phyloP scores from a whole-genome alignment of 2,113 vertebrate species.

The Illadopsis cleaveri region DNA sequence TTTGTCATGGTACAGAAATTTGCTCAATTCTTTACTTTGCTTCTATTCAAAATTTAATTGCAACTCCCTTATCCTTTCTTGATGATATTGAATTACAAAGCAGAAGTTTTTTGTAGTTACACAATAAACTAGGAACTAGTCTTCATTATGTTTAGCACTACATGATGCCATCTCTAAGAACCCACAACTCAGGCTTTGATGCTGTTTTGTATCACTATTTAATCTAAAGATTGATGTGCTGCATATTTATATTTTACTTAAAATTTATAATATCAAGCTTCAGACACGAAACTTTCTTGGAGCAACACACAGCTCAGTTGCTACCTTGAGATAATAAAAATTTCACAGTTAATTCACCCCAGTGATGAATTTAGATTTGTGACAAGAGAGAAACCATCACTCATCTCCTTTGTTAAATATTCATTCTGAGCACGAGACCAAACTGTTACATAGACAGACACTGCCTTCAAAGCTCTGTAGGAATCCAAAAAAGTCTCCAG shows the following conservation, averaged over 20 bases:
- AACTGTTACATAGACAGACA: slow-evolving; percentile 60
- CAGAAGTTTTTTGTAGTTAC: background rate
- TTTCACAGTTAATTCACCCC: slow-evolving; percentile 51
- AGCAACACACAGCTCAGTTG: background rate
- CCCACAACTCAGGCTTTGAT: background rate
- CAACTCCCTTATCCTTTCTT: background rate
- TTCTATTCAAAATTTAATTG: background rate
- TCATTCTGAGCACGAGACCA: slow-evolving; percentile 64
- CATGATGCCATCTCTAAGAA: background rate
- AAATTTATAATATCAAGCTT: background rate
- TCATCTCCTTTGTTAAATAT: slow-evolving; percentile 64
- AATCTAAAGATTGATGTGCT: background rate
- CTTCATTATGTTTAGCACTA: background rate
- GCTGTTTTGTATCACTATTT: background rate
- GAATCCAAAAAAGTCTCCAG: slow-evolving; percentile 55
- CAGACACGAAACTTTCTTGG: background rate
- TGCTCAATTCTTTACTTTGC: background rate
- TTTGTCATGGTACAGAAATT: background rate
- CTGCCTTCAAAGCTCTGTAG: slow-evolving; percentile 60
- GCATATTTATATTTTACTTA: background rate
- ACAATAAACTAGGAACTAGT: background rate
- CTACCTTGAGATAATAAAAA: slow-evolving; percentile 12
- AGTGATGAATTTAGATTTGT: slow-evolving; percentile 40
- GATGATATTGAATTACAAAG: background rate
- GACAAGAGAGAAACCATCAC: slow-evolving; percentile 56